Conservation (phyloP, 2,797 vertebrate genomes). For the Enteromius paludinosus region DNA sequence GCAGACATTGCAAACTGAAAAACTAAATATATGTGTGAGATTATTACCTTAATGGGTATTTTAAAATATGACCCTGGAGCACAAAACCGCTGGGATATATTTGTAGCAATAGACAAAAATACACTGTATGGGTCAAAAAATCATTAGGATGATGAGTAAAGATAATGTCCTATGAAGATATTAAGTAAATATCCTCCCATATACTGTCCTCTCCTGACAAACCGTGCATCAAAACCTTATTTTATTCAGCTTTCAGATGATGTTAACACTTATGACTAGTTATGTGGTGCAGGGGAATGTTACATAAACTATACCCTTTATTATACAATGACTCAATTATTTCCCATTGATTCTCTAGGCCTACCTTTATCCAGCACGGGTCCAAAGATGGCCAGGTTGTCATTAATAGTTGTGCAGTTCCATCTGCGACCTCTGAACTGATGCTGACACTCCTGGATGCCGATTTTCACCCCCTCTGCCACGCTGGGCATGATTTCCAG, state of each 20-base stretch:
- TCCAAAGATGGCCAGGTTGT: slow-evolving; percentile 96
- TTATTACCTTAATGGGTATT: neutral
- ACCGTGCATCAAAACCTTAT: too few species aligned
- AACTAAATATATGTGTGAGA: neutral
- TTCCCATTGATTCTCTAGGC: neutral
- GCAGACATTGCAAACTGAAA: neutral
- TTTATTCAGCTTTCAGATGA: too few species aligned
- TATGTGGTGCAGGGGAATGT: too few species aligned
- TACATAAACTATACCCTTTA: neutral
- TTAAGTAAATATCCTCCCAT: too few species aligned
- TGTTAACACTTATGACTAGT: too few species aligned
- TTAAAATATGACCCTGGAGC: neutral
- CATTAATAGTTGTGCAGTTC: slow-evolving; percentile 96
- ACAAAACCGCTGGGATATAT: too few species aligned
- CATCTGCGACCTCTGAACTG: slow-evolving; percentile 96
- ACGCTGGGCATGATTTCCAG: slow-evolving; percentile 99
- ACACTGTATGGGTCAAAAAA: too few species aligned
- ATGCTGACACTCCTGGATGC: slow-evolving; percentile 97
- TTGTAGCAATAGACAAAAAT: too few species aligned
- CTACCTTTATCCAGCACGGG: slow-evolving; percentile 97
- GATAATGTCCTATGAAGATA: too few species aligned
- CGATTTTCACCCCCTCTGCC: slow-evolving; percentile 93
- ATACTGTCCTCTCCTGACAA: too few species aligned
- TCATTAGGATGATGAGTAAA: too few species aligned
- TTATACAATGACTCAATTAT: neutral